Evolutionary conservation across 30 jellyfish, hydroid and myxozoan genomes (phyloP), one percentile per base, ranked within the genome.

Genomic region (Chrysaora quinquecirrha): DNA sequence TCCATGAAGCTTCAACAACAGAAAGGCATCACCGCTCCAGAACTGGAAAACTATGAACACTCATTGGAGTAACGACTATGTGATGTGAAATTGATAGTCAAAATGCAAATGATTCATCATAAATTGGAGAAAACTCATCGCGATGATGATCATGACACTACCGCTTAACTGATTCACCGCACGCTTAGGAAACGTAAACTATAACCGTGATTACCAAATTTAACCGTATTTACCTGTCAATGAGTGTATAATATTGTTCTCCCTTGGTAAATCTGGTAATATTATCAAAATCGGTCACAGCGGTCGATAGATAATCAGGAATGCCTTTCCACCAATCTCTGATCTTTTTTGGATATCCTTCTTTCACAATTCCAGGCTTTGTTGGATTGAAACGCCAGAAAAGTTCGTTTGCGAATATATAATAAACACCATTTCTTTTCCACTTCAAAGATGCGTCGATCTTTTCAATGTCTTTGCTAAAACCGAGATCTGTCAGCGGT

Each of bases 331-430:
- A 87, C 19, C 32, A 73, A 28, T 70, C 79, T 4, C 31, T n/a
- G 71, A 87, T 70, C 43, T 35, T 32, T 30, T 65, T 73, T 78
- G 96, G 96, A 34, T 84, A 84, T 12, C 84, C 87, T 3, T 48
- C 34, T 28, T 22, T 46, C 64, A 24, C 76, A 10, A 76, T 54
- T 0, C 83, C 69, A 16, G 62, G 83, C 49, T 34, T 77, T 46
- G 56, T 34, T 22, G 82, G 83, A 33, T 87, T 78, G 87, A 74
- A 87, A 4, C 87, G 73, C 96, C 96, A 87, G 71, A 73, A 87
- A 20, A 48, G 82, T 9, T 20, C 74, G 6, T 79, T 85, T 18
- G 84, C 58, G 76, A 73, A 87, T 34, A 76, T 0, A 72, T 87
- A 87, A 33, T 47, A 47, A 32, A 3, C 49, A 0, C 91, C 89